Conservation (phyloP, 2,888 invertebrate species). For the Spilosoma lubricipeda region DNA sequence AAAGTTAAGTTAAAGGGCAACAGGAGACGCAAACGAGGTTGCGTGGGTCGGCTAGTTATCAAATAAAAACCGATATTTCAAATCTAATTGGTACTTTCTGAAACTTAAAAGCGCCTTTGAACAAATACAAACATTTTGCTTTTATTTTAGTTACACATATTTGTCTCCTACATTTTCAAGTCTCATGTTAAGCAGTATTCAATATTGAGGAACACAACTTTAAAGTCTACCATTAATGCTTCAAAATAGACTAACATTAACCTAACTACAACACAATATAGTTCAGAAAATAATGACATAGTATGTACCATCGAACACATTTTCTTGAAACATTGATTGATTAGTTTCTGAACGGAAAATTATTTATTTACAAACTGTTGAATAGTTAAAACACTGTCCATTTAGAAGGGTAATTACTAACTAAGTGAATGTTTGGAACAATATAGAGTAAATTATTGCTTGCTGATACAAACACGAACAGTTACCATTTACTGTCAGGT, state of each 20-base stretch:
- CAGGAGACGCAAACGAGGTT: no score
- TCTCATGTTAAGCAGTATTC: no score
- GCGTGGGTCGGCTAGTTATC: no score
- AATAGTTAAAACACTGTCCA: conserved; percentile 4
- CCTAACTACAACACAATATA: neutral
- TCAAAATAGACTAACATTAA: neutral
- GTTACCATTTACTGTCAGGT: neutral
- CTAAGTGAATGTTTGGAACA: conserved; percentile 1
- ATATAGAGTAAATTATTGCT: neutral
- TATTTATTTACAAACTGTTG: conserved; percentile 11
- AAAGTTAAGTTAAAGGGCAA: no score
- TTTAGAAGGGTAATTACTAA: conserved; percentile 1
- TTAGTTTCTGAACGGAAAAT: conserved; percentile 18
- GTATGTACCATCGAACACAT: conserved; percentile 1
- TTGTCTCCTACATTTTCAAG: no score
- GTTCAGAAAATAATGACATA: neutral
- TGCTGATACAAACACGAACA: neutral
- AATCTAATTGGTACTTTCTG: no score
- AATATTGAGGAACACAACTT: neutral
- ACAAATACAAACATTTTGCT: no score
- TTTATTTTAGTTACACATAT: no score
- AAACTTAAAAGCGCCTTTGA: no score
- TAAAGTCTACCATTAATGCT: neutral
- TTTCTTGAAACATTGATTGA: conserved; percentile 16
- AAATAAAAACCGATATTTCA: no score